Evolutionary conservation across 1,140 invertebrate species (phyloP).

Genomic region (Lasaia peninsularis): DNA sequence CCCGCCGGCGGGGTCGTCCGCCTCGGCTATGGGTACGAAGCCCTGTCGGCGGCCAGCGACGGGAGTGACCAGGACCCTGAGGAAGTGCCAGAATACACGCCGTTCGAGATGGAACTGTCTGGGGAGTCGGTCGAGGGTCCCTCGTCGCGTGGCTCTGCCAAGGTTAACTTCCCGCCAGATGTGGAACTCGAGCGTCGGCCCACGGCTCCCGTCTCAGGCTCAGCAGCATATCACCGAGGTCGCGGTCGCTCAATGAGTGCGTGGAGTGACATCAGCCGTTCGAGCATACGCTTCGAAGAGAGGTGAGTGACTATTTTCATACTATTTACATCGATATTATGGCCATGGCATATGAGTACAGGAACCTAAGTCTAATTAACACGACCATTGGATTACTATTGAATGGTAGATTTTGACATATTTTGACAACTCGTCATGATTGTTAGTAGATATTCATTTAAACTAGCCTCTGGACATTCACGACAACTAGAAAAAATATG

Average conservation of each 20-base stretch:
- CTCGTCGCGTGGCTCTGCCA: conserved; percentile 69
- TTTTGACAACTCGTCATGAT: too few relatives aligned
- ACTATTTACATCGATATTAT: neutral
- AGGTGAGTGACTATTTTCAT: conserved; percentile 76
- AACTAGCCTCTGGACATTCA: too few relatives aligned
- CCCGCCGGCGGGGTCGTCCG: conserved; percentile 55
- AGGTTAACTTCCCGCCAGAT: conserved; percentile 86
- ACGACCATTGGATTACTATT: too few relatives aligned
- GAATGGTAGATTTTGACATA: too few relatives aligned
- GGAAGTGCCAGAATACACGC: conserved; percentile 54
- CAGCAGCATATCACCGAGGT: conserved; percentile 73
- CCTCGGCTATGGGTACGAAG: conserved; percentile 66
- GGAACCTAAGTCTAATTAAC: too few relatives aligned
- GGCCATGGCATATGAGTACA: neutral
- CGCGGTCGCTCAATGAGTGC: conserved; percentile 87
- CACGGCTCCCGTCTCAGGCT: conserved; percentile 75
- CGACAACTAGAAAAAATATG: too few relatives aligned
- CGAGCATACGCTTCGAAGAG: conserved; percentile 88
- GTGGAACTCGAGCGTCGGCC: conserved; percentile 79
- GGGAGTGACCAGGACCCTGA: conserved; percentile 61
- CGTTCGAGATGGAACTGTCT: conserved; percentile 62
- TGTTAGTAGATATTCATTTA: too few relatives aligned
- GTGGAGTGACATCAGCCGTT: conserved; percentile 89
- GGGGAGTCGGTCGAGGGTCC: conserved; percentile 52
- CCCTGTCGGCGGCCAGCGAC: conserved; percentile 64